These are phyloP conservation scores for Cyclophora albipunctata DNA, from an alignment of 2,888 invertebrate species.

Conservation along the genomic window DNA sequence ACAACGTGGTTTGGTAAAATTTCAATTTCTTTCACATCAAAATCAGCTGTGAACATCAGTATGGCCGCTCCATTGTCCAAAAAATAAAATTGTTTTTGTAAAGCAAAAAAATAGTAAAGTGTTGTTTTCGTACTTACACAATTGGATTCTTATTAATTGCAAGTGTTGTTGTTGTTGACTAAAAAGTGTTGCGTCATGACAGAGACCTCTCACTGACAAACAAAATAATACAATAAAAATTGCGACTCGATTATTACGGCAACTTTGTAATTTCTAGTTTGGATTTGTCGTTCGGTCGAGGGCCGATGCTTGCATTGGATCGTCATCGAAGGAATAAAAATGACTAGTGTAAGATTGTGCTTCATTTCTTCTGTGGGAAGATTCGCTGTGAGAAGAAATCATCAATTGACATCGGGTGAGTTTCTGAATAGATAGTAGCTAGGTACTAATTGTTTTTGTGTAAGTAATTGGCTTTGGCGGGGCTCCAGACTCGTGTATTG, in stretches of 20 bases:
- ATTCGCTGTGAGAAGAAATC: constrained; percentile 65
- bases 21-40: constrained; percentile 67
- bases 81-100: constrained; percentile 66
- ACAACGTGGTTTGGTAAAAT: constrained; percentile 64
- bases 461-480: constrained; percentile 37
- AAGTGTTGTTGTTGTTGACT: constrained; percentile 64
- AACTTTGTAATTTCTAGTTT: constrained; percentile 48
- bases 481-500: constrained; percentile 45
- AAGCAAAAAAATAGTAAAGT: constrained; percentile 62
- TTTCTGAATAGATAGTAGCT: constrained; percentile 28
- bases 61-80: constrained; percentile 66
- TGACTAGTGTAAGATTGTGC: constrained; percentile 71
- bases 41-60: constrained; percentile 76
- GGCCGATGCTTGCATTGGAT: constrained; percentile 59
- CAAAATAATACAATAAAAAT: constrained; percentile 68
- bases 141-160: constrained; percentile 41
- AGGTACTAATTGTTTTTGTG: constrained; percentile 32
- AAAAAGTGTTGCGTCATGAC: constrained; percentile 75
- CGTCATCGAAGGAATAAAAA: constrained; percentile 43
- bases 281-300: constrained; percentile 42
- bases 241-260: constrained; percentile 46
- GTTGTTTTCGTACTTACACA: constrained; percentile 61
- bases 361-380: constrained; percentile 67
- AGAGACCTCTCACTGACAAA: constrained; percentile 73
- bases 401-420: constrained; percentile 65